Conservation (phyloP, 1,140 invertebrate species). For the Sarcophaga peregrina region DNA sequence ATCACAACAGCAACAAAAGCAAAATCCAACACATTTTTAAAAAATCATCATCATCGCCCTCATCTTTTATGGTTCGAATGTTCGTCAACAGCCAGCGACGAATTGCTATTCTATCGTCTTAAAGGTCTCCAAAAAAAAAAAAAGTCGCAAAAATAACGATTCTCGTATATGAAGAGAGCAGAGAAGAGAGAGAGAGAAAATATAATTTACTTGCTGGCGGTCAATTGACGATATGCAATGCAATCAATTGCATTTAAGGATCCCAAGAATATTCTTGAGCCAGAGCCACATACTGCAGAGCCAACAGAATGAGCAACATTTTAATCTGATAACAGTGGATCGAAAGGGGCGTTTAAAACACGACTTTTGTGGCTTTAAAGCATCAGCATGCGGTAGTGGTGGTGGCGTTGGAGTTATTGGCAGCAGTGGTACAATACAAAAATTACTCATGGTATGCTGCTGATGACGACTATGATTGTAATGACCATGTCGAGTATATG, state of each 20-base stretch:
- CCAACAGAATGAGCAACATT: slow-evolving; percentile 56
- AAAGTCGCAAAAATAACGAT: not conserved
- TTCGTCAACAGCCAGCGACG: not conserved
- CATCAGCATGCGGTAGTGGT: not conserved
- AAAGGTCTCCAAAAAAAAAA: slow-evolving; percentile 4
- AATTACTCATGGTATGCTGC: slow-evolving; percentile 48
- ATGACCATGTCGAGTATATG: slow-evolving; percentile 42
- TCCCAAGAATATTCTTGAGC: slow-evolving; percentile 15
- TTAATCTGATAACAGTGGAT: slow-evolving; percentile 64
- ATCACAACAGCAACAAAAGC: not conserved
- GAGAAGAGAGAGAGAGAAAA: not conserved
- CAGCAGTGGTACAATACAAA: slow-evolving; percentile 26
- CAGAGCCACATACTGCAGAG: not conserved
- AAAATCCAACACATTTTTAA: slow-evolving; percentile 7
- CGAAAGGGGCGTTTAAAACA: slow-evolving; percentile 63
- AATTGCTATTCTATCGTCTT: not conserved
- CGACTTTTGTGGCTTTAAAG: slow-evolving; percentile 43
- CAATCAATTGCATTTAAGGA: slow-evolving; percentile 42
- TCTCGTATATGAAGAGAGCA: too few relatives aligned
- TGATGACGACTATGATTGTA: slow-evolving; percentile 53
- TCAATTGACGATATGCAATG: slow-evolving; percentile 18
- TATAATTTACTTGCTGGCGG: slow-evolving; percentile 32
- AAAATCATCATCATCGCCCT: slow-evolving; percentile 19
- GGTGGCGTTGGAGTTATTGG: not conserved
- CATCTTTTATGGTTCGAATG: slow-evolving; percentile 8